Percentiles rank a stretch among this genome's conserved stretches.
phyloP scores from a whole-genome alignment of 2,888 invertebrate species.

The Stratiomys singularior region DNA sequence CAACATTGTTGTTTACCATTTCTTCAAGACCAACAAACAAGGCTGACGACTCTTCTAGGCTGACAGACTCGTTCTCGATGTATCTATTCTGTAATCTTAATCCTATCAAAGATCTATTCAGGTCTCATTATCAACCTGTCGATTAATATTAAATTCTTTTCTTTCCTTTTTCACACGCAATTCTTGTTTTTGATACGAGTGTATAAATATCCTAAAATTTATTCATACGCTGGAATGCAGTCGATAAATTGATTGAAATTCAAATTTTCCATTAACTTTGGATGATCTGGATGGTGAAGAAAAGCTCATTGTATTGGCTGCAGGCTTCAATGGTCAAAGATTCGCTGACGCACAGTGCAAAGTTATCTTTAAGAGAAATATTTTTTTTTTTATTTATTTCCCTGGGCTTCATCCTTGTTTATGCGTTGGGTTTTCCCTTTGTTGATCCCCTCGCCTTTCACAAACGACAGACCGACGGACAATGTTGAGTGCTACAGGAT shows the following conservation, averaged over 20 bases:
- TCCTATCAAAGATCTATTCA: neutral
- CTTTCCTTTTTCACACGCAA: neutral
- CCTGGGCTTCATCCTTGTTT: no score
- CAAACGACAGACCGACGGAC: neutral
- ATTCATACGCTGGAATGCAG: neutral
- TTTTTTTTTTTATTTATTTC: no score
- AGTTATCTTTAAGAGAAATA: neutral
- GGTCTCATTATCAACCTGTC: neutral
- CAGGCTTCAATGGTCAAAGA: neutral
- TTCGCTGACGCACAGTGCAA: neutral
- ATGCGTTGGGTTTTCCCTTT: neutral
- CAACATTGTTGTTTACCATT: no score
- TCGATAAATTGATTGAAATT: constrained; percentile 20
- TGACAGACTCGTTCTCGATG: no score
- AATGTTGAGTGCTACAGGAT: neutral
- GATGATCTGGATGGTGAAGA: neutral
- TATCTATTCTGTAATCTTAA: neutral
- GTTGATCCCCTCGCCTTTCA: neutral
- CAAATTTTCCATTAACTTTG: neutral
- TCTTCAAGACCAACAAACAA: no score
- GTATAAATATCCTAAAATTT: constrained; percentile 6
- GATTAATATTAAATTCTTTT: neutral
- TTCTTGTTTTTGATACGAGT: neutral
- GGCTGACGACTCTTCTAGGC: no score
- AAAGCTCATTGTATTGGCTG: neutral